These are phyloP conservation scores for Rhopilema esculentum DNA, from an alignment of 30 jellyfish, hydroid and myxozoan genomes.

Conservation along the genomic window DNA sequence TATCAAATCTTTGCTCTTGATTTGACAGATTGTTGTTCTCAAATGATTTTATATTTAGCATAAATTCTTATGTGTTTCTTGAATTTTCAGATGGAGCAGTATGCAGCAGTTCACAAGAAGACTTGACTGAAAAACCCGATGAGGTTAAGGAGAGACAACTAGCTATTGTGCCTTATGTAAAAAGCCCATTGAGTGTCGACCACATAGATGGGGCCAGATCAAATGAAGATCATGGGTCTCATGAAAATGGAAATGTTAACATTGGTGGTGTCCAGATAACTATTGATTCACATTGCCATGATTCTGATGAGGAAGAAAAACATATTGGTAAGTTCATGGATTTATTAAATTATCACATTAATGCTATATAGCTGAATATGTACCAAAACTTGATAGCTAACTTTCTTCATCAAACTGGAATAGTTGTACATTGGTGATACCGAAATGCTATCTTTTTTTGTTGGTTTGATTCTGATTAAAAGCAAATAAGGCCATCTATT, in stretches of 20 bases:
- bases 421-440: too few relatives aligned
- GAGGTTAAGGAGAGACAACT: constrained; percentile 5
- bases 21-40: neutral
- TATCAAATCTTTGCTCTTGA: too few relatives aligned
- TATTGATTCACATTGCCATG: neutral
- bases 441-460: too few relatives aligned
- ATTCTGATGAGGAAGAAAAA: constrained; percentile 8
- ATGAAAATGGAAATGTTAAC: constrained; percentile 6
- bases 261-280: constrained; percentile 10
- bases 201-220: neutral
- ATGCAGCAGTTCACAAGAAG: neutral
- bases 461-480: too few relatives aligned
- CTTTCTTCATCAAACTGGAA: too few relatives aligned
- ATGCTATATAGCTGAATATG: too few relatives aligned
- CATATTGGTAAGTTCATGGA: constrained; percentile 23
- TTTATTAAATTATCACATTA: too few relatives aligned
- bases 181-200: neutral
- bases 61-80: neutral
- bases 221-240: neutral
- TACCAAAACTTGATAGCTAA: too few relatives aligned
- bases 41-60: neutral
- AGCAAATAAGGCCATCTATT: too few relatives aligned
- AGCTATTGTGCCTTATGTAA: constrained; percentile 9
- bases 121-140: neutral
- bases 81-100: neutral